Base-by-base conservation (phyloP, 92 coral and sea anemone genomes). In the Scolanthus callimorphus region DNA sequence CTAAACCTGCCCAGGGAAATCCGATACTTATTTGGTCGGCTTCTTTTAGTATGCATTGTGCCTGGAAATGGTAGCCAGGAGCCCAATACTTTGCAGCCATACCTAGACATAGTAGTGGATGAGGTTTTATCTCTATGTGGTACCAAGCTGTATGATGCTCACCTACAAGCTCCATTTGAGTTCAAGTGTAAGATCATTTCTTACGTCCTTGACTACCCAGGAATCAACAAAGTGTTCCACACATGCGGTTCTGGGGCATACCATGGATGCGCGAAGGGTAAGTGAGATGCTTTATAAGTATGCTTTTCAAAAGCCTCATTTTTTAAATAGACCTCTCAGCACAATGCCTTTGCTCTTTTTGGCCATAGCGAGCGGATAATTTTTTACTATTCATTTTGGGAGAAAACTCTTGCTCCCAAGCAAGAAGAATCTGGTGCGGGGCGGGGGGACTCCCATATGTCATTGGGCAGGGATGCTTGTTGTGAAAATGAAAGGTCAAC, bases 31-130 rank as follows among this genome's bases (percentile, higher is more conserved):
- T 50, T 66, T 24, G 63, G 59, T 6, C 55, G 57, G 24, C 22
- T 75, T 39, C 31, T 75, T 51, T 56, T 66, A 4, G 60, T 75
- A 17, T 67, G 74, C 10, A 58, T 50, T 17, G 31, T 66, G 24
- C 75, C 63, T 12, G 70, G 64, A 29, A 34, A 51, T 19, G 51
- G 51, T 39, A 25, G 51, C 13, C 39, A 60, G 27, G 43, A 44
- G 39, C 55, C 79, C 1, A 44, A 72, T 19, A 0, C 0, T 2
- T 4, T 72, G 3, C 65, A 72, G 12, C 79, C 79, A 10, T 72
- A 59, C 22, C 3, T 70, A 1, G 77, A 70, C 25, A 45, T 70
- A 1, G 15, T 59, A 0, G 51, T 59, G 0, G 77, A 59, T 37
- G 68, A 70, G 31, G 17, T 70, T 1, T 4, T 28, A 13, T 15